Base-by-base conservation (phyloP, 2,888 invertebrate genomes). In the Altica lythri region DNA sequence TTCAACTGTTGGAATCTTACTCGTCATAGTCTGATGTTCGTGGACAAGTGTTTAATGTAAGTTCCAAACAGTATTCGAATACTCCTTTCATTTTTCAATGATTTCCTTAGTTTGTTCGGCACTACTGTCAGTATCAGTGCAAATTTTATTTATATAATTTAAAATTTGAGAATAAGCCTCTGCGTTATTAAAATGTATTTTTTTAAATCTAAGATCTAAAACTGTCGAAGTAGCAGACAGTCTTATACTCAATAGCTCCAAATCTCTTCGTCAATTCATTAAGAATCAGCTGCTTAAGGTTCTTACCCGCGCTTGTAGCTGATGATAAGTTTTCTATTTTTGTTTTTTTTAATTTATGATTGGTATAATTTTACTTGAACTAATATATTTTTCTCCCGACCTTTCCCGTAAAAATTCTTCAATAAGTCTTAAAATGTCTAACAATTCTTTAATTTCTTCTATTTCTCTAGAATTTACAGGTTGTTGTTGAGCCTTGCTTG, bases 301-400 rank as follows among this genome's bases (percentile, higher is more conserved):
- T 6, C 3, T 25, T 16, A 25, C 22, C 42, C 12, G 8, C 19
- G 0, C 25, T n/a, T 9, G 27, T 14, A 9, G 6, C 10, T 19
- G 38, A 19, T 2, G 18, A 12, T 6, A 17, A 38, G 14, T 5
- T 16, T n/a, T 22, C 18, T 1, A 43, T 13, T 27, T 14, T 2
- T 27, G 8, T 43, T 29, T 27, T 43, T 29, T 14, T 14, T 14
- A 43, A n/a, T 43, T 22, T 9, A 43, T 14, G 2, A 43, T 14
- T 12, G 43, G 29, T 9, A 43, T 27, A 9, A 43, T 43, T 27
- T 43, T 43, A 43, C 18, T 32, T 17, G n/a, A 29, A 8, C 9
- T 44, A 9, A 30, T n/a, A 17, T 44, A 44, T 16, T 44, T 44
- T 30, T 44, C 44, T 9, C 44, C 44, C 4, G 16, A 44, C 18